phyloP scores from a whole-genome alignment of 2,888 invertebrate genomes.

The Cactoblastis cactorum region DNA sequence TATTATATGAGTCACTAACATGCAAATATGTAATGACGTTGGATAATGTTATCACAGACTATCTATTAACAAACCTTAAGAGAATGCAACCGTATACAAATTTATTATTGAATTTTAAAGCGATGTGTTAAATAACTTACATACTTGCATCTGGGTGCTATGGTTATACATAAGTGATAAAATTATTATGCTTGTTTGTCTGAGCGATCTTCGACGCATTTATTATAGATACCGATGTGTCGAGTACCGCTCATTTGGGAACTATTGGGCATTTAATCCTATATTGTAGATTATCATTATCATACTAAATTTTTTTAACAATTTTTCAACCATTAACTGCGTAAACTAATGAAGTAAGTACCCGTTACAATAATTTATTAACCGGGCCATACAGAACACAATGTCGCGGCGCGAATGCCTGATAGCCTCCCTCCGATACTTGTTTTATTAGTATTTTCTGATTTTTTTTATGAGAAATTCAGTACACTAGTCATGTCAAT shows the following conservation, averaged over 20 bases:
- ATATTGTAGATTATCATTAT: conserved; percentile 77
- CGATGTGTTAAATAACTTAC: conserved; percentile 71
- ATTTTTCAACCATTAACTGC: conserved; percentile 77
- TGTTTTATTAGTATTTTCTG: conserved; percentile 50
- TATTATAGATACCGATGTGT: conserved; percentile 31
- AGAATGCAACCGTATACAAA: conserved; percentile 66
- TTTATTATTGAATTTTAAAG: conserved; percentile 49
- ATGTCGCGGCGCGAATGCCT: conserved; percentile 78
- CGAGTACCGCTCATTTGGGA: conserved; percentile 69
- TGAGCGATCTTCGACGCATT: conserved; percentile 57
- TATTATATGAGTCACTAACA: conserved; percentile 79
- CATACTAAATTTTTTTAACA: conserved; percentile 79
- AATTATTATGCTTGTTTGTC: conserved; percentile 74
- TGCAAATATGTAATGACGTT: conserved; percentile 78
- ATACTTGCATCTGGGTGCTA: conserved; percentile 79
- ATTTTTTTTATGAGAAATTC: conserved; percentile 54
- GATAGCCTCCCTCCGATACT: conserved; percentile 69
- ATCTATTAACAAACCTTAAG: conserved; percentile 67
- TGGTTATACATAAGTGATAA: conserved; percentile 76
- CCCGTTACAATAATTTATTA: conserved; percentile 67
- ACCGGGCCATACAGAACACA: conserved; percentile 60
- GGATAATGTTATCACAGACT: conserved; percentile 57
- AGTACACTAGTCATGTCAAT: conserved; percentile 67
- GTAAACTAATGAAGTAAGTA: conserved; percentile 71
- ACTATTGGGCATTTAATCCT: conserved; percentile 81